A percentile compares a stretch with the other conserved stretches of the same genome.
Evolutionary conservation across 1,140 invertebrate species (phyloP).

Genomic region (Neomicropteryx cornuta): DNA sequence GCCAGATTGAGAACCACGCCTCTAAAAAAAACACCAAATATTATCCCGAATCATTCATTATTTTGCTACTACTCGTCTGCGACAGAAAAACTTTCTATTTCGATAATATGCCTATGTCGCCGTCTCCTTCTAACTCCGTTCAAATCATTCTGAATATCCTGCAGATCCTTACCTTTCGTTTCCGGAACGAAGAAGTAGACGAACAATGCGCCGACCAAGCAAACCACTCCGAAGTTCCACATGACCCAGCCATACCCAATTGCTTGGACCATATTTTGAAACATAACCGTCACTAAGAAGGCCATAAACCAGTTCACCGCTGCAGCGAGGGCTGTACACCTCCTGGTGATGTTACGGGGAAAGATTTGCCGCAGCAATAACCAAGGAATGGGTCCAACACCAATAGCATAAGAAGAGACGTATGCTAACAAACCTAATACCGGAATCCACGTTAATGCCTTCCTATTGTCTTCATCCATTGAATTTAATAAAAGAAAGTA

Average conservation of each 20-base stretch:
- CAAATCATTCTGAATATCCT: conserved; percentile 59
- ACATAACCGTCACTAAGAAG: conserved; percentile 56
- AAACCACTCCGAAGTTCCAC: conserved; percentile 56
- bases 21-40: no score
- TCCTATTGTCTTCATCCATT: conserved; percentile 18
- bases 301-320: conserved; percentile 58
- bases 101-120: conserved; percentile 32
- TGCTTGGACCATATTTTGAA: conserved; percentile 41
- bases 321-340: conserved; percentile 49
- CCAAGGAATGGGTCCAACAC: conserved; percentile 54
- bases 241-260: conserved; percentile 47
- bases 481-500: conserved; percentile 47
- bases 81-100: conserved; percentile 31
- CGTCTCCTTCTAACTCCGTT: conserved; percentile 31
- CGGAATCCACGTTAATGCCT: conserved; percentile 28
- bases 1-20: no score
- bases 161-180: conserved; percentile 62
- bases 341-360: conserved; percentile 51
- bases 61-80: no score
- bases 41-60: no score
- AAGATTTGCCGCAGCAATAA: conserved; percentile 53
- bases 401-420: conserved; percentile 32
- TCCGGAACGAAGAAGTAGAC: conserved; percentile 62
- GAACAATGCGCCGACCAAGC: conserved; percentile 49
- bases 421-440: conserved; percentile 29